Percentiles rank a stretch among this genome's conserved stretches.
These are phyloP conservation scores for Tricholauxania praeusta DNA, from an alignment of 2,888 invertebrate genomes.

Conservation along the genomic window DNA sequence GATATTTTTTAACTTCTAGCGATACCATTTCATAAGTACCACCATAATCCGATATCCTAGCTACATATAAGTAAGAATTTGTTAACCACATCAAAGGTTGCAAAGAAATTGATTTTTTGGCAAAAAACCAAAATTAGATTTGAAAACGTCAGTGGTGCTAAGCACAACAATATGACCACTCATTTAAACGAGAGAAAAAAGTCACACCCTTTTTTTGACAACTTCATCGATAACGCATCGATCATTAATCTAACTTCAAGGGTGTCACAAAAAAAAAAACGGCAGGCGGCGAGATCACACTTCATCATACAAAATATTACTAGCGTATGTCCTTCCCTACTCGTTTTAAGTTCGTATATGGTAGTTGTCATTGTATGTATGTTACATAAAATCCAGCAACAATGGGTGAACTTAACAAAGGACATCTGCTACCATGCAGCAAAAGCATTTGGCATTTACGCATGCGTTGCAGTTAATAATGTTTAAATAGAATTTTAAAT, in stretches of 20 bases:
- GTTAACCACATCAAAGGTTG: too few species aligned
- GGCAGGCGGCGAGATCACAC: conserved; percentile 31
- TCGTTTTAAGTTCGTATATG: neutral
- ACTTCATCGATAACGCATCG: conserved; percentile 33
- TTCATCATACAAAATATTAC: conserved; percentile 33
- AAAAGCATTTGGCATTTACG: conserved; percentile 20
- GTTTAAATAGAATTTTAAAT: conserved; percentile 19
- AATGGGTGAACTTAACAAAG: neutral
- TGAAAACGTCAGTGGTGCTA: too few species aligned
- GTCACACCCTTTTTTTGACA: conserved; percentile 23
- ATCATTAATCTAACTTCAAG: conserved; percentile 30
- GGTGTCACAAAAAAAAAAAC: conserved; percentile 24
- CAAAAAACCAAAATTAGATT: too few species aligned
- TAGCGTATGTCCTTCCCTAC: conserved; percentile 1
- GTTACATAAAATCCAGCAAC: conserved; percentile 12
- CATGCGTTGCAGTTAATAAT: conserved; percentile 20
- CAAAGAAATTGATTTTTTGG: too few species aligned
- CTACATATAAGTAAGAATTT: too few species aligned
- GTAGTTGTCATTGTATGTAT: neutral
- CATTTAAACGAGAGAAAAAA: too few species aligned
- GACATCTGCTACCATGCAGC: conserved; percentile 26
- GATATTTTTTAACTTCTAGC: too few species aligned
- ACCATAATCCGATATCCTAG: too few species aligned
- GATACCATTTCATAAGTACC: too few species aligned
- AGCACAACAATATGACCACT: too few species aligned